A percentile compares a stretch with the other conserved stretches of the same genome.
Evolutionary conservation across 2,113 vertebrate genomes (phyloP).

Genomic region (Theristicus caerulescens): DNA sequence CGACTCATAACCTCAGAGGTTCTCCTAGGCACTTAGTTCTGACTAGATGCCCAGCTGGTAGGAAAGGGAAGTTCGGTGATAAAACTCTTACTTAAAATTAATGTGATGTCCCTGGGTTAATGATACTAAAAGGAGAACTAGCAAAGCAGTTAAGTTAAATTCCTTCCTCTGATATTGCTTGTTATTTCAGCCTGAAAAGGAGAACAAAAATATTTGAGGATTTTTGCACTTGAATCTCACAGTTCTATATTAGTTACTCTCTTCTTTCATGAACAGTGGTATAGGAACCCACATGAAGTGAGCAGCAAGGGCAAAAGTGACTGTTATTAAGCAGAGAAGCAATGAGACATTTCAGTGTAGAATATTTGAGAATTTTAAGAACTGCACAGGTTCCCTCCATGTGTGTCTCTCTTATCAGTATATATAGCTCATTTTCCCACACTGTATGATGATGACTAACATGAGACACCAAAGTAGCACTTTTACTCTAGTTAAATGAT

Average conservation of each 20-base stretch:
- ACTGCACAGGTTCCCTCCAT: not conserved
- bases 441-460: not conserved
- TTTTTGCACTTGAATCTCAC: not conserved
- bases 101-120: not conserved
- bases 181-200: not conserved
- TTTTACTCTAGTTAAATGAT: not conserved
- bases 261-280: not conserved
- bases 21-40: not conserved
- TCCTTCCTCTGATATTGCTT: not conserved
- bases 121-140: not conserved
- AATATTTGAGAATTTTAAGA: not conserved
- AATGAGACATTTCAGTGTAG: not conserved
- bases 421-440: not conserved
- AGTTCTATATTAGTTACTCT: not conserved
- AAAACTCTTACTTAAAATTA: not conserved
- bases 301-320: not conserved
- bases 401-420: not conserved
- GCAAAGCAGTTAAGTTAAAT: not conserved
- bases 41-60: not conserved
- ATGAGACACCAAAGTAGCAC: not conserved
- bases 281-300: not conserved
- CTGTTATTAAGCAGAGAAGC: not conserved
- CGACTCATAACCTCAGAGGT: not conserved
- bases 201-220: not conserved
- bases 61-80: not conserved